Percentiles rank a stretch among this genome's conserved stretches.
These are phyloP conservation scores for Daptonema setosum DNA, from an alignment of 2,888 invertebrate species.

Conservation along the genomic window DNA sequence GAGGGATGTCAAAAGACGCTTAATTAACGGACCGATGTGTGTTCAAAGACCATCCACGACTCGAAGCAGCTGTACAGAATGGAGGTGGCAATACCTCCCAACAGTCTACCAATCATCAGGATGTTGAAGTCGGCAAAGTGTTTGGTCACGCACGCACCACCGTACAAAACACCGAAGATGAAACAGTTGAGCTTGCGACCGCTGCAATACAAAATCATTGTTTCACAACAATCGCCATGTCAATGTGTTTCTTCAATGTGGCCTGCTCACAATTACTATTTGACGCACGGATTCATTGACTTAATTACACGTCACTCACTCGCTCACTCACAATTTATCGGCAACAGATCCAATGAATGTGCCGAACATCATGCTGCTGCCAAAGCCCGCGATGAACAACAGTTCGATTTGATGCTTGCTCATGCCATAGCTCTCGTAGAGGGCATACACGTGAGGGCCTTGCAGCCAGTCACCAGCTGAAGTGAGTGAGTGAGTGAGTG, in stretches of 20 bases:
- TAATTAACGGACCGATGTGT: conserved; percentile 31
- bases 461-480: conserved; percentile 37
- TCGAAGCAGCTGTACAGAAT: conserved; percentile 36
- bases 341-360: conserved; percentile 35
- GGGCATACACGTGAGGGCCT: conserved; percentile 36
- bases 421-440: conserved; percentile 35
- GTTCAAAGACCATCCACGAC: conserved; percentile 35
- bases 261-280: too few species aligned
- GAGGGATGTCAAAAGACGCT: too few species aligned
- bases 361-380: conserved; percentile 35
- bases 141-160: conserved; percentile 34
- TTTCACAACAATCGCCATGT: background rate
- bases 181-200: conserved; percentile 34
- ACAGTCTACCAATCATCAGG: conserved; percentile 30
- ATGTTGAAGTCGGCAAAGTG: conserved; percentile 34
- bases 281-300: too few species aligned
- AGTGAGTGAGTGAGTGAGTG: too few species aligned
- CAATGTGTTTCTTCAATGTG: too few species aligned
- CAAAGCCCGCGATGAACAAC: conserved; percentile 36
- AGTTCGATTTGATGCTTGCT: conserved; percentile 31
- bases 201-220: conserved; percentile 22
- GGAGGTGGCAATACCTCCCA: conserved; percentile 36
- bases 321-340: conserved; percentile 35
- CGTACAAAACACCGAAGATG: conserved; percentile 34
- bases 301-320: too few species aligned